Conservation (phyloP, 2,888 invertebrate genomes). For the Diarsia mendica region DNA sequence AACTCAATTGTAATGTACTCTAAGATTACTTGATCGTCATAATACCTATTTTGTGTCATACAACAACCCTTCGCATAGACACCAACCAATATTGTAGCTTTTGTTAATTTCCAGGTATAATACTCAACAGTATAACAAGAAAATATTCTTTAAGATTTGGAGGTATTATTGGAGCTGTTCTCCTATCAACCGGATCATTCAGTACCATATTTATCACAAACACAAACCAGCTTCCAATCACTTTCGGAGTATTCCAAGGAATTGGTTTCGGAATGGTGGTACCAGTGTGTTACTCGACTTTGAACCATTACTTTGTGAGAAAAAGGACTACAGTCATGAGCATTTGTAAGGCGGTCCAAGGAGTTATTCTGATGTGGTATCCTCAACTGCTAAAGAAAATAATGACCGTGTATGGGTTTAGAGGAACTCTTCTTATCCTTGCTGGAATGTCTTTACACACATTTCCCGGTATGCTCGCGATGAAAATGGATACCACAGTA, state of each 20-base stretch:
- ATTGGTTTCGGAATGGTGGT: slow-evolving; percentile 92
- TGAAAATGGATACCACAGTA: slow-evolving; percentile 81
- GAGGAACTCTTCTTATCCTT: slow-evolving; percentile 91
- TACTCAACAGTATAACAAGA: slow-evolving; percentile 90
- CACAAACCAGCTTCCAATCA: slow-evolving; percentile 89
- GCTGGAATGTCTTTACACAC: slow-evolving; percentile 91
- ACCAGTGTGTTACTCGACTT: slow-evolving; percentile 91
- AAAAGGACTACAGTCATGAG: slow-evolving; percentile 92
- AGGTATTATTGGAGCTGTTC: slow-evolving; percentile 89
- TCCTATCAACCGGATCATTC: slow-evolving; percentile 89
- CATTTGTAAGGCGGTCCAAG: slow-evolving; percentile 91
- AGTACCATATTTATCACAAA: slow-evolving; percentile 88
- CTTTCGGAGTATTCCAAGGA: slow-evolving; percentile 90
- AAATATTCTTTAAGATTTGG: slow-evolving; percentile 88
- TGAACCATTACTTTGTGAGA: slow-evolving; percentile 91
- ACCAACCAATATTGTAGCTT: background rate
- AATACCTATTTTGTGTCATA: no score
- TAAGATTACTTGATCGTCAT: no score
- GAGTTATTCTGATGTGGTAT: slow-evolving; percentile 90
- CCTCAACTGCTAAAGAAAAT: slow-evolving; percentile 89
- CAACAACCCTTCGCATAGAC: no score
- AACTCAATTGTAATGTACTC: background rate
- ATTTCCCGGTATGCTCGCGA: slow-evolving; percentile 90
- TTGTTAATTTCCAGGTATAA: slow-evolving; percentile 87
- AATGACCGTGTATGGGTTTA: slow-evolving; percentile 90